Evolutionary conservation across 2,888 invertebrate species (phyloP).

Genomic region (Drosophila meridiana): DNA sequence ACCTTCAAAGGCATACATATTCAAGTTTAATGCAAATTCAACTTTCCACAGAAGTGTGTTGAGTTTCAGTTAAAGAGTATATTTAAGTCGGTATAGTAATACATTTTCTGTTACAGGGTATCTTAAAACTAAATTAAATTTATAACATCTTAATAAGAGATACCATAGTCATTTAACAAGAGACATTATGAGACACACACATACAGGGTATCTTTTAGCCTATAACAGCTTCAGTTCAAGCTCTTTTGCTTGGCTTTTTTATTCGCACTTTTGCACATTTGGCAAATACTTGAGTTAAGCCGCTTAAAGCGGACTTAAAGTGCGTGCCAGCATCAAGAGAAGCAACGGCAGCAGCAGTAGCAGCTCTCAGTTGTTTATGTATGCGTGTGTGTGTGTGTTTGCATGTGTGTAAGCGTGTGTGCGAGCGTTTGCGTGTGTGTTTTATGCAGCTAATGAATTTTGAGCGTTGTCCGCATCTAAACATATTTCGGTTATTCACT

Average conservation of each 20-base stretch:
- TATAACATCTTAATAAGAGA: too few relatives aligned
- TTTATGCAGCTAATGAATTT: slow-evolving; percentile 76
- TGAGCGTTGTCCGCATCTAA: slow-evolving; percentile 45
- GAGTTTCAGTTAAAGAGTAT: not conserved
- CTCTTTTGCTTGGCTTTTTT: slow-evolving; percentile 6
- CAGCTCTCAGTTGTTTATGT: slow-evolving; percentile 2
- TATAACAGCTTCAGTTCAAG: not conserved
- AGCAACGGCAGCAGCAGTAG: slow-evolving; percentile 1
- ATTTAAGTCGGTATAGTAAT: not conserved
- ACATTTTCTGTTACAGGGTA: too few relatives aligned
- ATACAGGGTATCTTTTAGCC: not conserved
- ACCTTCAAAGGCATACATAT: too few relatives aligned
- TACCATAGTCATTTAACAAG: not conserved
- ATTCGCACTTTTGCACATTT: slow-evolving; percentile 41
- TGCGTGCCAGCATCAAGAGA: slow-evolving; percentile 30
- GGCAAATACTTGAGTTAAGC: slow-evolving; percentile 73
- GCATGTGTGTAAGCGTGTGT: slow-evolving; percentile 7
- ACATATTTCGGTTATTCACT: slow-evolving; percentile 25
- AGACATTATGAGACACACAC: not conserved
- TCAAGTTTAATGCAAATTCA: too few relatives aligned
- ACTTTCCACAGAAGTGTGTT: too few relatives aligned
- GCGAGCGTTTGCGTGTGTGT: slow-evolving; percentile 20
- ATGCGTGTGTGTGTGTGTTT: not conserved
- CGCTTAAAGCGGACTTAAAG: slow-evolving; percentile 63
- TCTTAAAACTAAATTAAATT: not conserved